These are phyloP conservation scores for Sebastes fasciatus DNA, from an alignment of 2,113 vertebrate genomes.

Conservation along the genomic window DNA sequence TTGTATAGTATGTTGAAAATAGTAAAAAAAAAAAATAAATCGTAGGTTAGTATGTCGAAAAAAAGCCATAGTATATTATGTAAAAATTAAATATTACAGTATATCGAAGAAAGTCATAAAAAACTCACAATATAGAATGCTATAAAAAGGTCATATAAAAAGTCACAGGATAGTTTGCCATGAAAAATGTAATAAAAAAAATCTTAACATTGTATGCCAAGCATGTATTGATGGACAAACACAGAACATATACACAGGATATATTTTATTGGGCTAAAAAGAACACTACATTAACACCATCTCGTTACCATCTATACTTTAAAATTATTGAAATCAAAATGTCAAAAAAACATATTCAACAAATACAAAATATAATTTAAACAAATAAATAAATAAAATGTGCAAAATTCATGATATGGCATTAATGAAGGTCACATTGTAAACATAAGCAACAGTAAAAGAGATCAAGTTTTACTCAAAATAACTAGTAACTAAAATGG, in stretches of 20 bases:
- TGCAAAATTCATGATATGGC: constrained; percentile 65
- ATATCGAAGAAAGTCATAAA: too few relatives aligned
- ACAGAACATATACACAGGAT: neutral
- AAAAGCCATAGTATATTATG: too few relatives aligned
- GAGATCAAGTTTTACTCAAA: neutral
- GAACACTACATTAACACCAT: constrained; percentile 47
- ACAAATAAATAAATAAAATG: constrained; percentile 48
- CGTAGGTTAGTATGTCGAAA: too few relatives aligned
- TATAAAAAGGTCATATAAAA: too few relatives aligned
- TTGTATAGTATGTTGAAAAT: neutral
- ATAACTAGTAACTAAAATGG: constrained; percentile 3
- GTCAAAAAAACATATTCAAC: neutral
- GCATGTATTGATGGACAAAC: neutral
- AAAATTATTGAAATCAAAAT: constrained; percentile 21
- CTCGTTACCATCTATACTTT: constrained; percentile 13
- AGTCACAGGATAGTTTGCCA: neutral
- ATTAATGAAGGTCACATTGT: constrained; percentile 40
- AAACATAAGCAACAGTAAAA: constrained; percentile 38
- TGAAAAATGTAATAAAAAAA: neutral
- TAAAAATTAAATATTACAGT: too few relatives aligned
- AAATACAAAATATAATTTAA: constrained; percentile 29
- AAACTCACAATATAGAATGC: too few relatives aligned
- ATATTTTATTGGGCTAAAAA: constrained; percentile 65
- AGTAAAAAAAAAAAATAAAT: neutral
- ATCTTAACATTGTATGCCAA: neutral